Base-by-base conservation (phyloP, 1,140 invertebrate species). In the Bombus huntii region DNA sequence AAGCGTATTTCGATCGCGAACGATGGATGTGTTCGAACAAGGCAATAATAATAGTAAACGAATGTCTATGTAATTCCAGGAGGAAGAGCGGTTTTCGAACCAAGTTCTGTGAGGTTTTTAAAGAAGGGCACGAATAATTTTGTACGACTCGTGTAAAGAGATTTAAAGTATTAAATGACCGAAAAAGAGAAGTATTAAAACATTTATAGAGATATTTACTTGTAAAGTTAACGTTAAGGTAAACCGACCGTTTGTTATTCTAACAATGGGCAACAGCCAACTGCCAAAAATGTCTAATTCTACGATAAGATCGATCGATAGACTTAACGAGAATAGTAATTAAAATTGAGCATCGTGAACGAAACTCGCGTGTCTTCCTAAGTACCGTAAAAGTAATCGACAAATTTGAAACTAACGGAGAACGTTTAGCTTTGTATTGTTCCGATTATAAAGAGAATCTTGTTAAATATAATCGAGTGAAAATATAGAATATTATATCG, bases 131-230 rank as follows among this genome's bases (percentile, higher is more conserved):
- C 34, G 13, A 22, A 59, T 73, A 80, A 65, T 80, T 85, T 85
- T 71, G 53, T 85, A 85, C 77, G 66, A n/a, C 62, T 84, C 76
- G 62, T 34, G 44, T 31, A 79, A 53, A 73, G 57, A 76, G 47
- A 80, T 85, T 70, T 57, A 65, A 85, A 85, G 83, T 85, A 85
- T 85, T 85, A 85, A 80, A 85, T 72, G 62, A 71, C 76, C 28
- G 31, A 80, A 28, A 65, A 80, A 80, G 25, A 72, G 53, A 79
- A 85, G 83, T 85, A 85, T 85, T 85, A 85, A 71, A 39, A 34
- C 71, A 34, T 66, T 62, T 79, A 47, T 78, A 71, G 65, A 84
- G 34, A 57, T 84, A 83, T 79, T 84, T 84, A 79, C 66, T 47
- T 6, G 44, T 85, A 31, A 85, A 72, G 28, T 80, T 79, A 85